These are phyloP conservation scores for Anser cygnoides DNA, from an alignment of 2,113 vertebrate species.

Conservation along the genomic window DNA sequence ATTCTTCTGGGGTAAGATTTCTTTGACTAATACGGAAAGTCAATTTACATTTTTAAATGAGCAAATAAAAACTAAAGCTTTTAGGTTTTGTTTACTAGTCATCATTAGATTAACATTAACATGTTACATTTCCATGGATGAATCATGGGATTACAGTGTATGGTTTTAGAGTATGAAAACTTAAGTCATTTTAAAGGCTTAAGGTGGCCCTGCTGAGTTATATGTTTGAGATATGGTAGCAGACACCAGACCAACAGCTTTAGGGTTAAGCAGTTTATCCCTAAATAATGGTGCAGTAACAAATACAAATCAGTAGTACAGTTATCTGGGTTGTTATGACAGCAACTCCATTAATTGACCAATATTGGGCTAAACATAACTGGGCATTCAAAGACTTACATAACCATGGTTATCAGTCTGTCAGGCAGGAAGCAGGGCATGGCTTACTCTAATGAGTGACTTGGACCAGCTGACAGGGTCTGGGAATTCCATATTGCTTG, in stretches of 20 bases:
- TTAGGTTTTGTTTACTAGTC: background rate
- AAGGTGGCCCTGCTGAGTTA: too few relatives aligned
- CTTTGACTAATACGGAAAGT: constrained; percentile 84
- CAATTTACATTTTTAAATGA: constrained; percentile 24
- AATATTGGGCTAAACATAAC: too few relatives aligned
- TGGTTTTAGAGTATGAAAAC: too few relatives aligned
- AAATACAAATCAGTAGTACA: accelerated
- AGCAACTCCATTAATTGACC: too few relatives aligned
- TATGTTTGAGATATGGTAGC: background rate
- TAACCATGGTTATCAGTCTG: too few relatives aligned
- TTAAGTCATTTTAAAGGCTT: too few relatives aligned
- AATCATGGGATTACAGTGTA: too few relatives aligned
- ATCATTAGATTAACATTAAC: background rate
- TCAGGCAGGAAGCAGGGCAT: too few relatives aligned
- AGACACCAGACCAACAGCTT: background rate
- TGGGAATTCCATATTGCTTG: background rate
- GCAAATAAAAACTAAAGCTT: background rate
- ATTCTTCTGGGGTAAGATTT: too few relatives aligned
- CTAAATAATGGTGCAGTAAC: accelerated
- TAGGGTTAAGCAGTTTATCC: background rate
- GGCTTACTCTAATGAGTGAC: too few relatives aligned
- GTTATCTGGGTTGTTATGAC: background rate
- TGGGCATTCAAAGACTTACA: too few relatives aligned
- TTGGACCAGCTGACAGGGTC: background rate
- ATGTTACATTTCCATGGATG: background rate